Evolutionary conservation across 2,113 vertebrate species (phyloP).

Genomic region (Trinectes maculatus): DNA sequence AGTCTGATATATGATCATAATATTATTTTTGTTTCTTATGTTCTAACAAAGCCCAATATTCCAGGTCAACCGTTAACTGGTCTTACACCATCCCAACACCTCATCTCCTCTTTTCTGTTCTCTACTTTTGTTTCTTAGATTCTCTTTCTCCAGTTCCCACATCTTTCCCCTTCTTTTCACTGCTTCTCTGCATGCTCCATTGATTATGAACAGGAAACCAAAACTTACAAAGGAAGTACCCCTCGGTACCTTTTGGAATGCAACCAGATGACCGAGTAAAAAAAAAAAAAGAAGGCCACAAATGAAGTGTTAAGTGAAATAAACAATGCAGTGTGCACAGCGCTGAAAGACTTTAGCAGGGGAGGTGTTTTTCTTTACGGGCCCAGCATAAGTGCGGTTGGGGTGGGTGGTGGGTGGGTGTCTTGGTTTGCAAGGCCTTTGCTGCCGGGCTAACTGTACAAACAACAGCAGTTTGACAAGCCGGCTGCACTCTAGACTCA

Average conservation of each 20-base stretch:
- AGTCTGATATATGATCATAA: not conserved
- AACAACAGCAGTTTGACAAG: slow-evolving; percentile 67
- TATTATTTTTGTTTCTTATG: not conserved
- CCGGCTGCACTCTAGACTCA: slow-evolving; percentile 40
- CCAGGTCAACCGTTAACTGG: not conserved
- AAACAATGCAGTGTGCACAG: slow-evolving; percentile 73
- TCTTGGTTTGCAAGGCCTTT: slow-evolving; percentile 53
- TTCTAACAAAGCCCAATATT: not conserved
- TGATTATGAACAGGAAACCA: slow-evolving; percentile 66
- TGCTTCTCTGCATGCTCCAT: slow-evolving; percentile 50
- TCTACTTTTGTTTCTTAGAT: not conserved
- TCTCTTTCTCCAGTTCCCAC: slow-evolving; percentile 30
- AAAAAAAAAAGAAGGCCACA: slow-evolving; percentile 38
- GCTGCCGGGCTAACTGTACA: slow-evolving; percentile 63
- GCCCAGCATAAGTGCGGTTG: slow-evolving; percentile 55
- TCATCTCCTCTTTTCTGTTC: not conserved
- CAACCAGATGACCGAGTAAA: slow-evolving; percentile 66
- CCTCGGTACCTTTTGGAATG: slow-evolving; percentile 64
- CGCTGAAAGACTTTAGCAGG: slow-evolving; percentile 61
- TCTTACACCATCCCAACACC: not conserved
- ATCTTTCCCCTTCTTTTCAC: slow-evolving; percentile 21
- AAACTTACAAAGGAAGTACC: slow-evolving; percentile 67
- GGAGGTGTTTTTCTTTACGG: slow-evolving; percentile 71
- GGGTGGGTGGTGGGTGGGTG: slow-evolving; percentile 27
- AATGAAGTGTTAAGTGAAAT: slow-evolving; percentile 83